phyloP scores from a whole-genome alignment of 92 coral and sea anemone species.

The Siderastrea radians region DNA sequence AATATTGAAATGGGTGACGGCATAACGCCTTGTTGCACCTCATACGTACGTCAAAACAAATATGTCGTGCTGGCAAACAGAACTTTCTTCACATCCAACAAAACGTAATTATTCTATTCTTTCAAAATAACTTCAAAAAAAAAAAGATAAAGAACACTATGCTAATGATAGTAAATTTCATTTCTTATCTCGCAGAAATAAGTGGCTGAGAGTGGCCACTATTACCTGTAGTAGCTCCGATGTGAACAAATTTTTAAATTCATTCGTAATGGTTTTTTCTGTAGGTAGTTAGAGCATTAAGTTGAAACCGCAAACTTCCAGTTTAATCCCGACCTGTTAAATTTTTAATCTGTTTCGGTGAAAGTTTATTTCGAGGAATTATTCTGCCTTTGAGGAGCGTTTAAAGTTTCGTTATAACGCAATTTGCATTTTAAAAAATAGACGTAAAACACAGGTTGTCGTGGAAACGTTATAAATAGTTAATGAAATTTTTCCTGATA shows the following conservation, averaged over 20 bases:
- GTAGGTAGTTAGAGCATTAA: neutral
- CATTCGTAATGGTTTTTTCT: neutral
- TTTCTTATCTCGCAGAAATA: neutral
- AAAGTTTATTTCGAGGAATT: neutral
- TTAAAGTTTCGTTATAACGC: neutral
- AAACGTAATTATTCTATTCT: neutral
- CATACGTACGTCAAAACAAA: slow-evolving; percentile 21
- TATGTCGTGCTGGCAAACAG: neutral
- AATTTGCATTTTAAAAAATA: slow-evolving; percentile 5
- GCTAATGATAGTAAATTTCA: neutral
- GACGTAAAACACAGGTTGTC: neutral
- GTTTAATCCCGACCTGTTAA: neutral
- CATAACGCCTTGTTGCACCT: neutral
- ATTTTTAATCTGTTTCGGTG: slow-evolving; percentile 31
- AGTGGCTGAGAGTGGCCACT: neutral
- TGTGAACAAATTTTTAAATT: neutral
- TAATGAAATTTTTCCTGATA: neutral
- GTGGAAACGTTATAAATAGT: neutral
- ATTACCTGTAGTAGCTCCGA: neutral
- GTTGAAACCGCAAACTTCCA: neutral
- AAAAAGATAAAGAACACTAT: neutral
- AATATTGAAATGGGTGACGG: slow-evolving; percentile 14
- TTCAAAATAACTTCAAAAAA: neutral
- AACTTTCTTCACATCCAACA: neutral
- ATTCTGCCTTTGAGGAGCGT: neutral